Percentiles rank a stretch among this genome's conserved stretches.
Evolutionary conservation across 2,113 vertebrate genomes (phyloP).

Genomic region (Narcine bancroftii): DNA sequence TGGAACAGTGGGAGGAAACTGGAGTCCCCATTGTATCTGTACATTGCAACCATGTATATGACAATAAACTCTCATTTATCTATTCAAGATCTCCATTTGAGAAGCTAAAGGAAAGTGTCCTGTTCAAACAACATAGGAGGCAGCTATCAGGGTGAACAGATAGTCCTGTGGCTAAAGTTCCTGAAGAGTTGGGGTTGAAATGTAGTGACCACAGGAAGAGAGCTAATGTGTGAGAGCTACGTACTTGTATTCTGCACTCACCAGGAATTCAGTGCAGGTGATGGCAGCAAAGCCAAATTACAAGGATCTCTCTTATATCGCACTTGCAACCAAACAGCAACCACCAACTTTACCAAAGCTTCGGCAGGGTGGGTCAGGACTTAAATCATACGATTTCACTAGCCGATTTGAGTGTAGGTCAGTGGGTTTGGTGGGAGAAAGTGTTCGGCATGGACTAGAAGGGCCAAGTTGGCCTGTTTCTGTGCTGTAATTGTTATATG

Average conservation of each 20-base stretch:
- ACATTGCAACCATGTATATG: no score
- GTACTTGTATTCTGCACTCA: neutral
- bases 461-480: no score
- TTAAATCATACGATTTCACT: no score
- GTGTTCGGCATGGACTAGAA: no score
- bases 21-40: no score
- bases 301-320: neutral
- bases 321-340: neutral
- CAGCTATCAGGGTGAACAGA: neutral
- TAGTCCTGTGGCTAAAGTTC: neutral
- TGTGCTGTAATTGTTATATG: no score
- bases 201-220: neutral
- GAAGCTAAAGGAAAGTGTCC: neutral
- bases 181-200: neutral
- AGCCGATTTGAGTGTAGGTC: no score
- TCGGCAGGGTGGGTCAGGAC: neutral
- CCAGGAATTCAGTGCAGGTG: neutral
- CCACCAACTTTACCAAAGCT: neutral
- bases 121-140: neutral
- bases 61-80: no score
- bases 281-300: neutral
- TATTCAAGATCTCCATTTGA: neutral
- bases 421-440: no score
- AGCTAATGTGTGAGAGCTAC: neutral
- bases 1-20: no score